phyloP scores from a whole-genome alignment of 2,113 vertebrate species.

The Athene cunicularia region DNA sequence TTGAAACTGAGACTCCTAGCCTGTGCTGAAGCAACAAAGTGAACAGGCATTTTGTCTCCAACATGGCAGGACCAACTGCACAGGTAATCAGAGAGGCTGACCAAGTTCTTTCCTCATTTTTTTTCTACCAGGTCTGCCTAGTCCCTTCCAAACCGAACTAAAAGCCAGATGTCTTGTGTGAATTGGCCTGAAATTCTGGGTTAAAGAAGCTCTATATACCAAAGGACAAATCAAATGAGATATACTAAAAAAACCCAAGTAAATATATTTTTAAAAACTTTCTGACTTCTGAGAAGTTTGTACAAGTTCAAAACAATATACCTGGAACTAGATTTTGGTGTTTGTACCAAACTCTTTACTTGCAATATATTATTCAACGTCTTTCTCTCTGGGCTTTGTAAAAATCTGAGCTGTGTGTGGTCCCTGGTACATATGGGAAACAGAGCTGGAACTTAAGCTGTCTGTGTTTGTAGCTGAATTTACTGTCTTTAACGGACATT shows the following conservation, averaged over 20 bases:
- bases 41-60: background rate
- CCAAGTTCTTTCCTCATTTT: background rate
- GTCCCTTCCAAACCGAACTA: background rate
- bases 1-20: background rate
- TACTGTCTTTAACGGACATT: background rate
- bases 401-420: constrained; percentile 6
- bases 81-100: background rate
- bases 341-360: background rate
- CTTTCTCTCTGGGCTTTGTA: background rate
- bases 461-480: background rate
- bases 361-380: background rate
- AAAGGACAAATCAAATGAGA: background rate
- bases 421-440: background rate
- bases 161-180: background rate
- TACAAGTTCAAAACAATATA: background rate
- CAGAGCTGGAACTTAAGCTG: background rate
- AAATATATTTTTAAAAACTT: background rate
- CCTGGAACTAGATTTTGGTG: background rate
- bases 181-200: background rate
- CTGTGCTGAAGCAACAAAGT: background rate
- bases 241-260: background rate
- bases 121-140: background rate
- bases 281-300: background rate
- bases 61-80: background rate
- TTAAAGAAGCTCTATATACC: background rate